Evolutionary conservation across 1,140 invertebrate species (phyloP).

Genomic region (Papilio aristodemus): DNA sequence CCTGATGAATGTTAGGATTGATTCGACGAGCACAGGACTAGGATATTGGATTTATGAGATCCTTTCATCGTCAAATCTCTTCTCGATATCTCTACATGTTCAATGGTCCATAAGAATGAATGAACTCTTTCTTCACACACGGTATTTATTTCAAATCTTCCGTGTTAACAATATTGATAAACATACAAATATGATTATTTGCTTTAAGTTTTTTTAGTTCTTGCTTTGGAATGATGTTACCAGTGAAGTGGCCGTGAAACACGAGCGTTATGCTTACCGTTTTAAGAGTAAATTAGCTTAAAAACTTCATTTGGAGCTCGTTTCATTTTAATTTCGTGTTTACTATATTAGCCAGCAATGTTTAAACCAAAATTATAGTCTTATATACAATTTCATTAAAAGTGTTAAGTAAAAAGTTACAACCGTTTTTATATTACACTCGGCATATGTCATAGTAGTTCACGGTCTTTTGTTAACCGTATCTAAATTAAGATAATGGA

Average conservation of each 20-base stretch:
- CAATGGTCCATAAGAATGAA: too few relatives aligned
- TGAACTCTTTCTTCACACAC: too few relatives aligned
- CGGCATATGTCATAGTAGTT: conserved; percentile 67
- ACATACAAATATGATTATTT: too few relatives aligned
- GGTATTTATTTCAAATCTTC: too few relatives aligned
- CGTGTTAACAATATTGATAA: too few relatives aligned
- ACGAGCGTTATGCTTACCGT: neutral
- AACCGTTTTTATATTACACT: conserved; percentile 4
- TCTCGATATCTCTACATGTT: too few relatives aligned
- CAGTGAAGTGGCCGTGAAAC: neutral
- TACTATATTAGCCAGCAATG: neutral
- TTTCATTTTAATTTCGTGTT: neutral
- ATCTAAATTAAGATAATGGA: conserved; percentile 77
- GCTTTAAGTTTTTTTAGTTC: too few relatives aligned
- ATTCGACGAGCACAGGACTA: too few relatives aligned
- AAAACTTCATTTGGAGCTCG: neutral
- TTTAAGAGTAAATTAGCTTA: neutral
- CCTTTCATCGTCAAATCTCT: too few relatives aligned
- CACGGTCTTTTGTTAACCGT: conserved; percentile 74
- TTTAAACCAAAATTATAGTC: neutral
- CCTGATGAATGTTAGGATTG: too few relatives aligned
- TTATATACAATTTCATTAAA: conserved; percentile 4
- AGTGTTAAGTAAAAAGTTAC: conserved; percentile 1
- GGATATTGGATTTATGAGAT: too few relatives aligned
- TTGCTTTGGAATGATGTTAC: neutral